Evolutionary conservation across 35 echinoderm and acorn worm species (phyloP), one percentile per base, ranked within the genome.

Genomic region (Heliocidaris tuberculata): DNA sequence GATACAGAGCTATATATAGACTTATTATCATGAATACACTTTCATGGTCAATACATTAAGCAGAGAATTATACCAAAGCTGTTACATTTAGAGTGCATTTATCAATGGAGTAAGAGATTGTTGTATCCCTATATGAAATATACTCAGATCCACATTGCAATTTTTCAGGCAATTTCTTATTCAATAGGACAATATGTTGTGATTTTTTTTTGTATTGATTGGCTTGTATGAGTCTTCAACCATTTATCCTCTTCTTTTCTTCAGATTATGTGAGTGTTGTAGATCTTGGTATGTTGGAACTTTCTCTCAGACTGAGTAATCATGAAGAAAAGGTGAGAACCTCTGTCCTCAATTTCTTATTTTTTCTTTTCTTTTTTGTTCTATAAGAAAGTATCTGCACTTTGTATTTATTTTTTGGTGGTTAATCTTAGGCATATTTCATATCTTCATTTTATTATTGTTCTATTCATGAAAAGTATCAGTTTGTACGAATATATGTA

Each of bases 181-280:
- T 78, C 8, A 7, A 78, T n/a, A n/a, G 1, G 19, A 24, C 65
- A 78, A 78, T 5, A 27, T 19, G 4, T 27, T 78, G 17, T 78
- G 17, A 78, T 78, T 10, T 78, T 78, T 7, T n/a, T 6, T n/a
- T 78, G 27, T n/a, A 78, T n/a, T 78, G 27, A 27, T 71, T 78
- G 21, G 27, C 0, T n/a, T 78, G 19, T 21, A n/a, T 6, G 17
- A 78, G n/a, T 78, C 21, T 27, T 29, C 5, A 19, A 70, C 27
- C 17, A 24, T 70, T 78, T 17, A 78, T 78, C 19, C 27, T 19
- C 21, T 78, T n/a, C 65, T 78, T 78, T 3, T n/a, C 24, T 47
- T 16, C 94, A 99, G 98, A 99, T 96, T 99, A 97, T 96, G 98
- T 99, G 31, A 97, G 98, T 99, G 98, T 99, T 78, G 13, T 99